Evolutionary conservation across 2,888 invertebrate genomes (phyloP), one percentile per base, ranked within the genome.

Genomic region (Lithophane leautieri): DNA sequence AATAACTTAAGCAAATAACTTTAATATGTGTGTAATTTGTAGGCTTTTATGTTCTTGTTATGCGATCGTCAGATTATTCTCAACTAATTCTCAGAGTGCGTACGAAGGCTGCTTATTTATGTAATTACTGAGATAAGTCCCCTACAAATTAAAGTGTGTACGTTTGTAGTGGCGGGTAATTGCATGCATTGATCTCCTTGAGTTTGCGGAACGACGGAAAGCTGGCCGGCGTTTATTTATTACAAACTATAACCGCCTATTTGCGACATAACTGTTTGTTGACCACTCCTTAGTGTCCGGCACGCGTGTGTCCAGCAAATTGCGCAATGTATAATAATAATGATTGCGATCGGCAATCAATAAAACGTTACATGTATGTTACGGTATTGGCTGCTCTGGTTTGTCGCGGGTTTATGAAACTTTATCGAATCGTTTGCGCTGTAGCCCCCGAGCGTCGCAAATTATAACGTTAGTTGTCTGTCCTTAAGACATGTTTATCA

Each of bases 171-270:
- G 62, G 84, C 81, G 42, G 77, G 87, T 93, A 94, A 94, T 94
- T 93, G 90, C 92, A 93, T 91, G 89, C 90, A 94, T 93, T 92
- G 94, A 93, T 95, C 94, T 95, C 95, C 95, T 95, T 95, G 95
- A 94, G 92, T 92, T 93, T 89, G 87, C 94, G 93, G 94, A 93
- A 95, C 93, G 93, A 90, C 94, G 93, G 94, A 94, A 92, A 94
- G 90, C 90, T 88, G 87, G 88, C 84, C 85, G 86, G 85, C 91
- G 86, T 89, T 91, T 91, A 92, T 93, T 93, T 93, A 93, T 93
- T 92, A 91, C 87, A 89, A 87, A 88, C 84, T 81, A 76, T 83
- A 88, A 86, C 86, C 83, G 88, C 86, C 88, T 88, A 87, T 90
- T 91, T 90, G 90, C 90, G 87, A 90, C 90, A 91, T 90, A 91